phyloP scores from a whole-genome alignment of 2,113 vertebrate genomes.

The Campylomormyrus numenius region DNA sequence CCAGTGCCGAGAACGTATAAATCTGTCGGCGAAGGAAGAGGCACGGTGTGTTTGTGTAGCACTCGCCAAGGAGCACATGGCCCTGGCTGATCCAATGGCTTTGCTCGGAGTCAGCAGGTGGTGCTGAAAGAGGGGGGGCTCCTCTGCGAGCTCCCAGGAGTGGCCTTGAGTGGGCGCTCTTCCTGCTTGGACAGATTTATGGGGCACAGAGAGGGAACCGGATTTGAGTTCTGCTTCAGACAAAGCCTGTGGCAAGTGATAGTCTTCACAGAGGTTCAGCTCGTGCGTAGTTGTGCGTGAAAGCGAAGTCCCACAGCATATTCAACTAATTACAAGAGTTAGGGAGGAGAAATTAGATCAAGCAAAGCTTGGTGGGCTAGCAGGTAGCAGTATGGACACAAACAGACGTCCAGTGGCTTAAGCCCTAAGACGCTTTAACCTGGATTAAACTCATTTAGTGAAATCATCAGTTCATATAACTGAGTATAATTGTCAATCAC shows the following conservation, averaged over 20 bases:
- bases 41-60: not conserved
- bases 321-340: not conserved
- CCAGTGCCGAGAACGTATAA: not conserved
- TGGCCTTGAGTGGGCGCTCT: not conserved
- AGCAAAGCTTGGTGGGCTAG: not conserved
- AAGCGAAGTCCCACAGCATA: not conserved
- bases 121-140: not conserved
- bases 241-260: not conserved
- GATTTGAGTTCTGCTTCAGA: too few species aligned
- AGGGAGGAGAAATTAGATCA: not conserved
- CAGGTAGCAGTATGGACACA: not conserved
- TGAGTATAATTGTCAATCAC: not conserved
- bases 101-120: not conserved
- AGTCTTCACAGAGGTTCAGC: not conserved
- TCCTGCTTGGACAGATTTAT: conserved; percentile 14
- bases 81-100: not conserved
- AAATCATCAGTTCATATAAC: not conserved
- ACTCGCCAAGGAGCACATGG: not conserved
- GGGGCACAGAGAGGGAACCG: not conserved
- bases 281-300: not conserved
- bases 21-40: conserved; percentile 3
- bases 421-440: not conserved
- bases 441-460: not conserved
- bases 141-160: not conserved
- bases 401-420: not conserved